phyloP scores from a whole-genome alignment of 2,797 vertebrate genomes.

The Salarias fasciatus region DNA sequence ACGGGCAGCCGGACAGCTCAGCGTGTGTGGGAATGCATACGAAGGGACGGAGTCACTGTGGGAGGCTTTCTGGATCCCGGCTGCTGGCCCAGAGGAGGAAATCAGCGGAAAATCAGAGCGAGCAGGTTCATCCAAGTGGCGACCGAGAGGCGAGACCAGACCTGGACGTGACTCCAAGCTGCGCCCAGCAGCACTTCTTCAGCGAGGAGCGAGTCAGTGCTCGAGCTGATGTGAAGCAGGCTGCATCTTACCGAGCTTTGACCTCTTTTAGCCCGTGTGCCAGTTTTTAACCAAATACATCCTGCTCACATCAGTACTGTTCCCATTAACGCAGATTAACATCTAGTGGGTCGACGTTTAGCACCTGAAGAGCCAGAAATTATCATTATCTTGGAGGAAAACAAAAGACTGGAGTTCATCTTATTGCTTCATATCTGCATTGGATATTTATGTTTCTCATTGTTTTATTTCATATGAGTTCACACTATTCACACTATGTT shows the following conservation, averaged over 20 bases:
- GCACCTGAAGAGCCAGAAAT: no score
- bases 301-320: not conserved
- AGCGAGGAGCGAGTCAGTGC: conserved; percentile 14
- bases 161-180: conserved; percentile 23
- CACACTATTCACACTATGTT: no score
- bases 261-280: not conserved
- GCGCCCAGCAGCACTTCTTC: conserved; percentile 9
- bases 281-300: not conserved
- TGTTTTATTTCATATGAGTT: no score
- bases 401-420: no score
- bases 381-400: no score
- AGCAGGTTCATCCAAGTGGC: conserved; percentile 63
- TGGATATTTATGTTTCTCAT: no score
- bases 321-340: not conserved
- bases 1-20: conserved; percentile 29
- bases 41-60: conserved; percentile 24
- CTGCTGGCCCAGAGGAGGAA: conserved; percentile 22
- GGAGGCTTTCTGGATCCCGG: conserved; percentile 32
- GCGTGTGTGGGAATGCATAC: conserved; percentile 5
- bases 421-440: no score
- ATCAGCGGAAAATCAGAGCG: conserved; percentile 34
- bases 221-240: no score
- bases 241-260: not conserved
- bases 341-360: not conserved
- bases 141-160: conserved; percentile 34